phyloP scores from a whole-genome alignment of 2,888 invertebrate genomes.

The Anthoptus insignis region DNA sequence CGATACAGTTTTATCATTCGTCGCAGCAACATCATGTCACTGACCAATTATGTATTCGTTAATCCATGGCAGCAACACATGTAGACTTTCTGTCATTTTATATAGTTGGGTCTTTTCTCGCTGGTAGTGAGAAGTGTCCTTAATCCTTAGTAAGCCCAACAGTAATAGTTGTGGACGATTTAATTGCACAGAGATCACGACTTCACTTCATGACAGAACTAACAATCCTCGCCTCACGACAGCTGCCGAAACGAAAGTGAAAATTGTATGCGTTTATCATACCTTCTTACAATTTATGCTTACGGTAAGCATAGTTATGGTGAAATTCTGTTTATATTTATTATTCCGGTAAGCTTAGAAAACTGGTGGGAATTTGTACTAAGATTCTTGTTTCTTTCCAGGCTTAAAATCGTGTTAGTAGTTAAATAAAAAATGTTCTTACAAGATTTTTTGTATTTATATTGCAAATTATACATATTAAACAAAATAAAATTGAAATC shows the following conservation, averaged over 20 bases:
- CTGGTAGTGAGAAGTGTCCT: background rate
- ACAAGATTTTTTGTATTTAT: no score
- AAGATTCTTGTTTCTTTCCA: background rate
- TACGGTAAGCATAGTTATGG: background rate
- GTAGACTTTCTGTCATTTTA: no score
- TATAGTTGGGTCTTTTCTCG: no score
- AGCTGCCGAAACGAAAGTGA: slow-evolving; percentile 69
- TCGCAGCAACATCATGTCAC: no score
- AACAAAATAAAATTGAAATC: no score
- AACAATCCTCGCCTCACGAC: slow-evolving; percentile 57
- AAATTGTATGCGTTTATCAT: slow-evolving; percentile 46
- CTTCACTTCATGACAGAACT: slow-evolving; percentile 54
- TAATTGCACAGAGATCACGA: slow-evolving; percentile 62
- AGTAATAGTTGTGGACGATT: slow-evolving; percentile 51
- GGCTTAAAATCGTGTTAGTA: no score
- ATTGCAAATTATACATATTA: no score
- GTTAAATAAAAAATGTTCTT: no score
- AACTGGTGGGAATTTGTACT: background rate
- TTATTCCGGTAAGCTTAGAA: background rate
- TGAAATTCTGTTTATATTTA: background rate
- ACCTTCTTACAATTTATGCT: slow-evolving; percentile 24
- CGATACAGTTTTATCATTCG: no score
- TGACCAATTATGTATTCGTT: no score
- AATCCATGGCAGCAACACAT: no score
- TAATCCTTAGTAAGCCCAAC: slow-evolving; percentile 17